A percentile compares a stretch with the other conserved stretches of the same genome.
phyloP scores from a whole-genome alignment of 2,888 invertebrate genomes.

The Eledone cirrhosa region DNA sequence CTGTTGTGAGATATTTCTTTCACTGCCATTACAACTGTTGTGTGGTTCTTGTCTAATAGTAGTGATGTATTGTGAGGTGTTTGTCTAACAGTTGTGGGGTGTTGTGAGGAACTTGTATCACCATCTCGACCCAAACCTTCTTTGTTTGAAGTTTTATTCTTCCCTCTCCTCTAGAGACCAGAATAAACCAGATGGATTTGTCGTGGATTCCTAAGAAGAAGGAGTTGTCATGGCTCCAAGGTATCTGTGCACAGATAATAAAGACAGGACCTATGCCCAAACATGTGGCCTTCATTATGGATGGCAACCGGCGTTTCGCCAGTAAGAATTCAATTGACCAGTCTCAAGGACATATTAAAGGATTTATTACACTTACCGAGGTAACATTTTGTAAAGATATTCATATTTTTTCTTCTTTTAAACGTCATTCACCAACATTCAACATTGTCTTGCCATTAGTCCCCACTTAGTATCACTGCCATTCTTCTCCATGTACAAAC shows the following conservation, averaged over 20 bases:
- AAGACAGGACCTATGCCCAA: conserved; percentile 85
- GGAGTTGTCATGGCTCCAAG: conserved; percentile 76
- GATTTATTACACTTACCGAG: conserved; percentile 69
- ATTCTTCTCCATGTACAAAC: too few species aligned
- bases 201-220: conserved; percentile 78
- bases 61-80: too few species aligned
- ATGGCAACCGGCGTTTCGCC: conserved; percentile 95
- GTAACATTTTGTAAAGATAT: conserved; percentile 47
- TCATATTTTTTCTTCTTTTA: too few species aligned
- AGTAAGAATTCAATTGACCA: conserved; percentile 79
- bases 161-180: background rate
- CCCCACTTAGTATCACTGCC: too few species aligned
- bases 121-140: too few species aligned
- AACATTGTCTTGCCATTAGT: too few species aligned
- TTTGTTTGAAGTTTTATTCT: background rate
- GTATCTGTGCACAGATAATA: conserved; percentile 77
- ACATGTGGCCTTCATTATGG: conserved; percentile 98
- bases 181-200: conserved; percentile 38
- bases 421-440: too few species aligned
- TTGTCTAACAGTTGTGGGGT: too few species aligned
- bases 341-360: conserved; percentile 79
- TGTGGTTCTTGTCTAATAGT: too few species aligned
- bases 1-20: too few species aligned
- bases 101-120: too few species aligned
- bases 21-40: too few species aligned